phyloP scores from a whole-genome alignment of 2,113 vertebrate species.

The Murina feae region DNA sequence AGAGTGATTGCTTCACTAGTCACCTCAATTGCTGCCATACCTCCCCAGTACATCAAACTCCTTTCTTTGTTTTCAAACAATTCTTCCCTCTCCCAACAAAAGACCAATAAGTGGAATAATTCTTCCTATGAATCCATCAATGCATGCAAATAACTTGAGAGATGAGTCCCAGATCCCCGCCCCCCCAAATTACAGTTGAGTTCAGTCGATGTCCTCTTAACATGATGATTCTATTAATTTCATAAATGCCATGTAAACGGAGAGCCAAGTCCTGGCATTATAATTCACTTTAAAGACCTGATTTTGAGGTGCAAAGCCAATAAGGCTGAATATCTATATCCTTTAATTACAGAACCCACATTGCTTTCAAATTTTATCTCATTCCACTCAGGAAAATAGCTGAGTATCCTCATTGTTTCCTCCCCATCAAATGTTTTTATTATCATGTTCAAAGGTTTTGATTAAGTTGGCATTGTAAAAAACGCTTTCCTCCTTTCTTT shows the following conservation, averaged over 20 bases:
- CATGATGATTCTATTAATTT: neutral
- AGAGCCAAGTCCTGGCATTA: neutral
- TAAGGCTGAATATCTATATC: neutral
- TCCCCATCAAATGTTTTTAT: slow-evolving; percentile 44
- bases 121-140: neutral
- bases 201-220: neutral
- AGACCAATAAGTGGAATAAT: fast-evolving
- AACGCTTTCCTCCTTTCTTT: slow-evolving; percentile 72
- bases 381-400: slow-evolving; percentile 50
- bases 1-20: fast-evolving
- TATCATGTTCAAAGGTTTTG: slow-evolving; percentile 63
- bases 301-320: neutral
- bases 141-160: neutral
- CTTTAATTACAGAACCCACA: neutral
- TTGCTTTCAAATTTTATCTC: slow-evolving; percentile 21
- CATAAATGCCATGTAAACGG: neutral
- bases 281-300: neutral
- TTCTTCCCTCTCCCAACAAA: neutral
- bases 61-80: neutral
- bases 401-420: slow-evolving; percentile 37
- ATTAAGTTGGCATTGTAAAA: slow-evolving; percentile 73
- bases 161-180: neutral
- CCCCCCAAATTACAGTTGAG: neutral
- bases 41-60: neutral
- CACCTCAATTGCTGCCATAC: fast-evolving